A percentile compares a stretch with the other conserved stretches of the same genome.
These are phyloP conservation scores for Trachymyrmex cornetzi DNA, from an alignment of 1,140 invertebrate species.

Conservation along the genomic window DNA sequence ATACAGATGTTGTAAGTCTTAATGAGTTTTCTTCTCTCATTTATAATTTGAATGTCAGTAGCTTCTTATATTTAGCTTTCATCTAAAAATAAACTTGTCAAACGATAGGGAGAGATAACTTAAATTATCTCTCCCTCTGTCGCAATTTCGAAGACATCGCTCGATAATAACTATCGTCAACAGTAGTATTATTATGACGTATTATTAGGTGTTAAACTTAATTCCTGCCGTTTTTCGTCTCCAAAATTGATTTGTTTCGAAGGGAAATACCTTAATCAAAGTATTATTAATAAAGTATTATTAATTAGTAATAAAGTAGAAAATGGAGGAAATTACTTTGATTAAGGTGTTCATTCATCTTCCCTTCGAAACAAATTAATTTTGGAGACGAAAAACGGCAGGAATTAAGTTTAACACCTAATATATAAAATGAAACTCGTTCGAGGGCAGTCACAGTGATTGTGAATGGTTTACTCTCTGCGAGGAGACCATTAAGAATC, in stretches of 20 bases:
- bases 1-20: not conserved
- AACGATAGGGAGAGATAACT: not conserved
- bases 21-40: not conserved
- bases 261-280: too few species aligned
- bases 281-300: too few species aligned
- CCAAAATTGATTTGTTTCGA: too few species aligned
- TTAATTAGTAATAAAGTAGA: too few species aligned
- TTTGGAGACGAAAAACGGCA: too few species aligned
- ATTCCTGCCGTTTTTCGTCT: too few species aligned
- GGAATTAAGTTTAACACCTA: too few species aligned
- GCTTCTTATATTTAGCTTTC: not conserved
- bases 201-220: too few species aligned
- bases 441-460: not conserved
- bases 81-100: not conserved
- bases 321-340: too few species aligned
- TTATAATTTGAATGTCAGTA: slow-evolving; percentile 1
- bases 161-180: not conserved
- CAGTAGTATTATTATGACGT: not conserved
- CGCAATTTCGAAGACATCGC: not conserved
- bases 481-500: not conserved
- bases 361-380: too few species aligned
- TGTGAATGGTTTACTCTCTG: not conserved
- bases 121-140: not conserved
- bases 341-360: too few species aligned
- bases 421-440: slow-evolving; percentile 20